Evolutionary conservation across 2,888 invertebrate genomes (phyloP).

Genomic region (Caenorhabditis becei): DNA sequence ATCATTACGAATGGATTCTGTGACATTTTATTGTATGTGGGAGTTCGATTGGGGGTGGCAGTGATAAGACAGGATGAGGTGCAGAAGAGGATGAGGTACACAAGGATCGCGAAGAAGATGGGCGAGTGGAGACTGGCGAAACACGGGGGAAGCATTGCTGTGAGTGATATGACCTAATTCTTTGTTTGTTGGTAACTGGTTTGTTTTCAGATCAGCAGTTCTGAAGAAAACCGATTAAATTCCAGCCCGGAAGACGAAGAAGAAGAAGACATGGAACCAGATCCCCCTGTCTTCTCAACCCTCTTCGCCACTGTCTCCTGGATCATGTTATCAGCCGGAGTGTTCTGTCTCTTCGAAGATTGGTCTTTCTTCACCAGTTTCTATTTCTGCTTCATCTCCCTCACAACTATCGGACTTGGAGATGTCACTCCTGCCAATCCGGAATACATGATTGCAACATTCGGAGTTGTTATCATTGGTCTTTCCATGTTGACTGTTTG

Average conservation of each 20-base stretch:
- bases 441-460: conserved; percentile 83
- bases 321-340: conserved; percentile 91
- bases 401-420: conserved; percentile 82
- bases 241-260: conserved; percentile 37
- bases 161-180: background rate
- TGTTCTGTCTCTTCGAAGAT: conserved; percentile 85
- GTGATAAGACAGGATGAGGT: conserved; percentile 53
- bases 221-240: conserved; percentile 40
- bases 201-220: conserved; percentile 44
- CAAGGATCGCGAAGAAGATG: conserved; percentile 41
- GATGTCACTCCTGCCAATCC: conserved; percentile 83
- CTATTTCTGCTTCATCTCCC: conserved; percentile 81
- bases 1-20: conserved; percentile 47
- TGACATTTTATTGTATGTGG: conserved; percentile 62
- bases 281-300: conserved; percentile 76
- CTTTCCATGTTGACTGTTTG: conserved; percentile 79
- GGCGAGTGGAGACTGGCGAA: conserved; percentile 40
- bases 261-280: conserved; percentile 66
- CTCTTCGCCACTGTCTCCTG: conserved; percentile 86
- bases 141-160: conserved; percentile 30
- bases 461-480: conserved; percentile 77
- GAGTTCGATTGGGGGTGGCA: conserved; percentile 40
- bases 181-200: background rate
- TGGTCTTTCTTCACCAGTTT: conserved; percentile 80
- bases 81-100: conserved; percentile 43